Evolutionary conservation across 2,888 invertebrate species (phyloP).

Genomic region (Alentia gelatinosa): DNA sequence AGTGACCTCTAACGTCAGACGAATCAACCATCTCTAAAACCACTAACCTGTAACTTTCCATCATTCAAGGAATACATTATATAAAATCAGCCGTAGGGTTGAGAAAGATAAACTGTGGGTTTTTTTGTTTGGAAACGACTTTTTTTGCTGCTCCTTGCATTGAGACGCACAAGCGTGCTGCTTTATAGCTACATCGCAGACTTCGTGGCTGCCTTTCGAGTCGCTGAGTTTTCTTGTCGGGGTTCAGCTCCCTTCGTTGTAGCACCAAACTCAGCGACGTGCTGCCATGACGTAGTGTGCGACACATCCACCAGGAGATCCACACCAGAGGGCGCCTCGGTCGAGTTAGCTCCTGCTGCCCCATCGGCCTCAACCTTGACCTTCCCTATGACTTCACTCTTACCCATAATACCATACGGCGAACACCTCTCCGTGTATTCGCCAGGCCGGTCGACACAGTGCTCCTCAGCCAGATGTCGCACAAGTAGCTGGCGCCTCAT

Average conservation of each 20-base stretch:
- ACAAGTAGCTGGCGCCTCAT: constrained; percentile 60
- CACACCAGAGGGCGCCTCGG: background rate
- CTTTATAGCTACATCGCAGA: background rate
- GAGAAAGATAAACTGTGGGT: background rate
- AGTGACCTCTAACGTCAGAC: background rate
- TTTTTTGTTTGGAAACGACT: background rate
- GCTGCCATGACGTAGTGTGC: background rate
- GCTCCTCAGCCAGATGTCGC: constrained; percentile 59
- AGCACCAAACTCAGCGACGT: constrained; percentile 40
- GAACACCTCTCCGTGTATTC: background rate
- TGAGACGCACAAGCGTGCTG: too few species aligned
- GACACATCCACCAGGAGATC: background rate
- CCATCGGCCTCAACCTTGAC: background rate
- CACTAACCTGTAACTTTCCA: background rate
- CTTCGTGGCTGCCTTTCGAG: background rate
- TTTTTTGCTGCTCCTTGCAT: background rate
- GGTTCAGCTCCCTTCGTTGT: background rate
- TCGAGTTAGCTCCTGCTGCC: too few species aligned
- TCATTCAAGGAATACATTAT: background rate
- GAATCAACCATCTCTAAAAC: background rate
- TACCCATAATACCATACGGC: background rate
- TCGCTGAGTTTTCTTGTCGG: background rate
- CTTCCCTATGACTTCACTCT: background rate
- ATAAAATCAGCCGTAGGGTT: background rate
- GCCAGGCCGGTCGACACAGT: constrained; percentile 52